Percentiles rank a stretch among this genome's conserved stretches.
Evolutionary conservation across 2,113 vertebrate species (phyloP).

Genomic region (Mustelus asterias): DNA sequence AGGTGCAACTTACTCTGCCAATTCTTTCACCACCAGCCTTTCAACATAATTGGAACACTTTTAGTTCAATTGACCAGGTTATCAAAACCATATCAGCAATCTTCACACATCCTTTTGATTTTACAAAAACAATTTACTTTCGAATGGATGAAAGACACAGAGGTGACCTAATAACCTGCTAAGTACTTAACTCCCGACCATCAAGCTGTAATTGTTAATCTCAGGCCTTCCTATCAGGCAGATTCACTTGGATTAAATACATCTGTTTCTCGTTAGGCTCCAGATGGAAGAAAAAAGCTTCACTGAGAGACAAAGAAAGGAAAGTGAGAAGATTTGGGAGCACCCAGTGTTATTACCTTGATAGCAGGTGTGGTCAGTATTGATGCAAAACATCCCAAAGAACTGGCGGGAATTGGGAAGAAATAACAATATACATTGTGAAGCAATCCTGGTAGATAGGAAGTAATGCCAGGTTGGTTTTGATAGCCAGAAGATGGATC

Average conservation of each 20-base stretch:
- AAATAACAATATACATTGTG: neutral
- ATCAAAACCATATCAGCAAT: neutral
- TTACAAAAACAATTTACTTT: neutral
- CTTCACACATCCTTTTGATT: neutral
- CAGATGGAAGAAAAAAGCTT: neutral
- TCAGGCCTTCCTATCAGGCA: neutral
- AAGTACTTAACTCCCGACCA: neutral
- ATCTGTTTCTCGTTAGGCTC: neutral
- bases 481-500: neutral
- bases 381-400: neutral
- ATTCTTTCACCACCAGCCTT: slow-evolving; percentile 52
- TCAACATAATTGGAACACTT: slow-evolving; percentile 50
- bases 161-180: neutral
- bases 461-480: neutral
- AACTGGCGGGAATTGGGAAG: neutral
- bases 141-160: neutral
- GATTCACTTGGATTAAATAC: neutral
- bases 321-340: neutral
- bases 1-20: slow-evolving; percentile 46
- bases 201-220: neutral
- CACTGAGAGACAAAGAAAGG: neutral
- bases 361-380: neutral
- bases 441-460: neutral
- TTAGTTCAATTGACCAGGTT: neutral
- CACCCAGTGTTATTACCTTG: neutral